phyloP scores from a whole-genome alignment of 2,113 vertebrate species.

The Mobula hypostoma region DNA sequence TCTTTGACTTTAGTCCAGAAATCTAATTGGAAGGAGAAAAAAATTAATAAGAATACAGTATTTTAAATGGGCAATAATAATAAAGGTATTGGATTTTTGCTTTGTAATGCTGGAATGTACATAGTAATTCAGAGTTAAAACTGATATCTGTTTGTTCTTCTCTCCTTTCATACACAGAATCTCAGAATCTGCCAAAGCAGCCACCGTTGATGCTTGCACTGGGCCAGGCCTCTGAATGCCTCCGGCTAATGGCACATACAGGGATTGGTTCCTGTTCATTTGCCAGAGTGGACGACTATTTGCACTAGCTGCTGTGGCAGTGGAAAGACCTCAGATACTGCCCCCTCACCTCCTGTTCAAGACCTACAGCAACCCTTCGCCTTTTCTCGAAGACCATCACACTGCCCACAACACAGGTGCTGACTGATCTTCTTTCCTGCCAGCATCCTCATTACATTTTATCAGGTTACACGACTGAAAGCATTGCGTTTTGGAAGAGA shows the following conservation, averaged over 20 bases:
- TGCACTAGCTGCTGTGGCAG: constrained; percentile 74
- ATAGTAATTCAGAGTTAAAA: not conserved
- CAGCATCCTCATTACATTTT: constrained; percentile 34
- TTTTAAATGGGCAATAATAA: not conserved
- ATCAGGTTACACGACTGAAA: constrained; percentile 36
- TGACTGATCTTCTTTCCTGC: constrained; percentile 22
- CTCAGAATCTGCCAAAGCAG: constrained; percentile 97
- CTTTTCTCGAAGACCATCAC: constrained; percentile 32
- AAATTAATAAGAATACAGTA: not conserved
- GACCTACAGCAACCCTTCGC: constrained; percentile 43
- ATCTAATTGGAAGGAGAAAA: not conserved
- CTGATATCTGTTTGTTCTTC: not conserved
- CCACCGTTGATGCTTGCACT: constrained; percentile 91
- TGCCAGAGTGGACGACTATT: constrained; percentile 96
- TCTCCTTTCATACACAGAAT: constrained; percentile 64
- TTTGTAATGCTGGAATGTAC: not conserved
- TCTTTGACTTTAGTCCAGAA: not conserved
- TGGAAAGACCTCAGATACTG: constrained; percentile 46
- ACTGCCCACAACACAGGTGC: constrained; percentile 40
- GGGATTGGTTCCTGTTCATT: constrained; percentile 94
- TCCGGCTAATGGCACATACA: constrained; percentile 91
- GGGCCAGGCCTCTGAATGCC: constrained; percentile 93
- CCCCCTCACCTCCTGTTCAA: constrained; percentile 45
- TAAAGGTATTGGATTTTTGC: not conserved
- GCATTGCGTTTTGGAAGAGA: constrained; percentile 29